Percentiles rank a stretch among this genome's conserved stretches.
phyloP scores from a whole-genome alignment of 2,797 vertebrate genomes.

The Choloepus didactylus region DNA sequence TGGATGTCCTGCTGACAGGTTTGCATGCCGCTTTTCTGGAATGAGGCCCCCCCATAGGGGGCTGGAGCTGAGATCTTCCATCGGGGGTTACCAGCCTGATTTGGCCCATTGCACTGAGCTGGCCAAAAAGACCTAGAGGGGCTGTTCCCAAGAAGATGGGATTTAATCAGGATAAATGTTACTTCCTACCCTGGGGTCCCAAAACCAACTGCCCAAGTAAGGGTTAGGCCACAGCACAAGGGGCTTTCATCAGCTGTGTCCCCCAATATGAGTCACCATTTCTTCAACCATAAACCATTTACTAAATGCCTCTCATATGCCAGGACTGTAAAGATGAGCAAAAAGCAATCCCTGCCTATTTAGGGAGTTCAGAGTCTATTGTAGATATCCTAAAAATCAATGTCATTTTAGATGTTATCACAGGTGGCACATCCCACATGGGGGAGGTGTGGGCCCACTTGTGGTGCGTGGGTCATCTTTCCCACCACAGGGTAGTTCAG shows the following conservation, averaged over 20 bases:
- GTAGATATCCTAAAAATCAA: neutral
- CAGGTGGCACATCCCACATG: neutral
- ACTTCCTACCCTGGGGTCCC: neutral
- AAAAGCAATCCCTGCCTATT: neutral
- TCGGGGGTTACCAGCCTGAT: neutral
- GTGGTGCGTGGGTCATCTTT: neutral
- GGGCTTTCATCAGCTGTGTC: neutral
- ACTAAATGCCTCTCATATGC: neutral
- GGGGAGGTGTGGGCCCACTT: neutral
- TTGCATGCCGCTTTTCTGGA: neutral
- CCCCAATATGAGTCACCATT: neutral
- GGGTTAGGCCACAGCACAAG: neutral
- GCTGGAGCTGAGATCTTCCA: neutral
- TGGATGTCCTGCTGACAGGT: neutral
- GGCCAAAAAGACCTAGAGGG: neutral
- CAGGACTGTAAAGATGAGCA: neutral
- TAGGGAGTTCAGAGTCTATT: neutral
- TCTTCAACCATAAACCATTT: neutral
- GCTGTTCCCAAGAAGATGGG: neutral
- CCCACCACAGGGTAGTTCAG: neutral
- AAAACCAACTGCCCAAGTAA: neutral
- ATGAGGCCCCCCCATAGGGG: neutral
- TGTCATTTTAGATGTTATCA: neutral
- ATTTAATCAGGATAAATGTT: neutral
- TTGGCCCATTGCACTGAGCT: neutral